Evolutionary conservation across 1,140 invertebrate species (phyloP).

Genomic region (Magallana ariakensis): DNA sequence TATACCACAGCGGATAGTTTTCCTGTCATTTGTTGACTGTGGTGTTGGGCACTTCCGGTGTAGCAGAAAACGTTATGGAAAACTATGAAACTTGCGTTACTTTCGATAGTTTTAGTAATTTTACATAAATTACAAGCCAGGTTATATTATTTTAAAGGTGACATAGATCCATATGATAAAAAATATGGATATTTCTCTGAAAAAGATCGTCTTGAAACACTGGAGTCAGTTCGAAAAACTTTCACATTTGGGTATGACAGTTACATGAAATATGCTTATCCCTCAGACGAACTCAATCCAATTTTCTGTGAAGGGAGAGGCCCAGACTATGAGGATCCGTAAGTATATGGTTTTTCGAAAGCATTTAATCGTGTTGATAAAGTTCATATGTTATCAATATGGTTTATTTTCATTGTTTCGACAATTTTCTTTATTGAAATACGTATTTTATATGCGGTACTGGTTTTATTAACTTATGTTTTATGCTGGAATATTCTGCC

Average conservation of each 20-base stretch:
- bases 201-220: constrained; percentile 75
- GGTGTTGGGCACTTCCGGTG: constrained; percentile 51
- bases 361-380: too few relatives aligned
- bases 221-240: constrained; percentile 80
- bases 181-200: constrained; percentile 81
- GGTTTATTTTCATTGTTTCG: too few relatives aligned
- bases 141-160: constrained; percentile 37
- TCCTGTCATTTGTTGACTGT: not conserved
- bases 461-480: not conserved
- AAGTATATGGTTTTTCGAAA: constrained; percentile 60
- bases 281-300: constrained; percentile 83
- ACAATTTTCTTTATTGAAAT: not conserved
- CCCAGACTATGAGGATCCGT: constrained; percentile 84
- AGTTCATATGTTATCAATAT: too few relatives aligned
- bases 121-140: constrained; percentile 34
- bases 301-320: constrained; percentile 83
- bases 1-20: not conserved
- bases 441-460: too few relatives aligned
- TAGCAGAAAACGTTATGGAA: constrained; percentile 49
- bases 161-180: constrained; percentile 77
- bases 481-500: too few relatives aligned
- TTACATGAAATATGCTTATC: constrained; percentile 84
- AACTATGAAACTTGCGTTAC: constrained; percentile 39
- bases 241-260: constrained; percentile 83
- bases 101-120: constrained; percentile 38